Conservation (phyloP, 1,140 invertebrate genomes). For the Hyposmocoma kahamanoa region DNA sequence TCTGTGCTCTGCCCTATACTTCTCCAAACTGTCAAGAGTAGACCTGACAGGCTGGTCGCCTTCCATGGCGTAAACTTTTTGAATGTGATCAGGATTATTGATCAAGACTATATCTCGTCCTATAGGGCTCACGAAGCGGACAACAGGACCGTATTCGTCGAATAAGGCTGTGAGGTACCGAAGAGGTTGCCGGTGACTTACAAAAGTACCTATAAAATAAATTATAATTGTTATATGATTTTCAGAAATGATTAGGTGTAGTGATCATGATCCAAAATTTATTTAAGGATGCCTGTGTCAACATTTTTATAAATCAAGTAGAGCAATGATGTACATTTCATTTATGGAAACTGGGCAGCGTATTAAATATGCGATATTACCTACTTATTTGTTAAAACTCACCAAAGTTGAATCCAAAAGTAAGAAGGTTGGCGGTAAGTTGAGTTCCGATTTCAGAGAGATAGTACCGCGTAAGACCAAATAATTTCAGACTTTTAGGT, state of each 20-base stretch:
- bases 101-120: slow-evolving; percentile 76
- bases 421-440: slow-evolving; percentile 75
- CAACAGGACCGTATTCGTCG: slow-evolving; percentile 78
- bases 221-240: no score
- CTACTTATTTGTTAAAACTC: no score
- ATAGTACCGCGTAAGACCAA: slow-evolving; percentile 75
- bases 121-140: slow-evolving; percentile 76
- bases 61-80: slow-evolving; percentile 75
- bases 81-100: slow-evolving; percentile 76
- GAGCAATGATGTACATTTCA: no score
- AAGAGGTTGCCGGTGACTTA: slow-evolving; percentile 51
- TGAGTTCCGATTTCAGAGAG: slow-evolving; percentile 77
- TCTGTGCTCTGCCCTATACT: slow-evolving; percentile 74
- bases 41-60: slow-evolving; percentile 75
- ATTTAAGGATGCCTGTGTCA: no score
- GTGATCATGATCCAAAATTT: no score
- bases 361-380: no score
- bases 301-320: no score
- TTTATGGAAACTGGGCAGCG: no score
- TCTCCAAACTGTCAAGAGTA: slow-evolving; percentile 76
- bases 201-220: slow-evolving; percentile 48
- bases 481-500: slow-evolving; percentile 72
- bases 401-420: slow-evolving; percentile 75
- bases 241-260: no score
- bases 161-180: slow-evolving; percentile 72